phyloP scores from a whole-genome alignment of 2,113 vertebrate genomes.

The Prinia subflava region DNA sequence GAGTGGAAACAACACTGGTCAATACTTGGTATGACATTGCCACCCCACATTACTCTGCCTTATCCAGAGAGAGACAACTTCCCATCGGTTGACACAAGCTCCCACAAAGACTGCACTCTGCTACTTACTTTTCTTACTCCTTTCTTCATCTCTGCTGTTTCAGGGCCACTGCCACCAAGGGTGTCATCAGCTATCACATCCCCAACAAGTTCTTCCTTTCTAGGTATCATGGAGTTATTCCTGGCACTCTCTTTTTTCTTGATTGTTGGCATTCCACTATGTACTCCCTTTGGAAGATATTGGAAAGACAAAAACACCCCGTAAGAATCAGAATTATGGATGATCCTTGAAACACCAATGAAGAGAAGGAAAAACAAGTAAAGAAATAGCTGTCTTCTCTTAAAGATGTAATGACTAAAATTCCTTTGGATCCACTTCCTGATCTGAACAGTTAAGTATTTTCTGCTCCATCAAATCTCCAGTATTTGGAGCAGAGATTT shows the following conservation, averaged over 20 bases:
- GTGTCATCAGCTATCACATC: not conserved
- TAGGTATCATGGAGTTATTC: not conserved
- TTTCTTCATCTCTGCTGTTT: not conserved
- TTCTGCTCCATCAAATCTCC: not conserved
- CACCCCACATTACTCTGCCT: not conserved
- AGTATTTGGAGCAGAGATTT: not conserved
- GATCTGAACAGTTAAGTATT: not conserved
- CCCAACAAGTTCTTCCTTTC: not conserved
- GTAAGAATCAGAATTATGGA: not conserved
- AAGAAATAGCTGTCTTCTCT: not conserved
- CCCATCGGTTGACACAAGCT: rapidly evolving
- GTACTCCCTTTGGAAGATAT: not conserved
- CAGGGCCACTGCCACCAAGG: not conserved
- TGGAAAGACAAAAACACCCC: not conserved
- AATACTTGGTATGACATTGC: not conserved
- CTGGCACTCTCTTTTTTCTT: not conserved
- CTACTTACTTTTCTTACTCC: not conserved
- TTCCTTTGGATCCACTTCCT: not conserved
- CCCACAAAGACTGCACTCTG: not conserved
- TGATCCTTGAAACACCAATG: not conserved
- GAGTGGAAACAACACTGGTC: not conserved
- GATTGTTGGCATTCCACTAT: not conserved
- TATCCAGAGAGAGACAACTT: not conserved
- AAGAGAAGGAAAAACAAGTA: not conserved
- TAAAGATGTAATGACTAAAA: not conserved